Percentiles rank a stretch among this genome's conserved stretches.
phyloP scores from a whole-genome alignment of 2,888 invertebrate genomes.

The Macropis europaea region DNA sequence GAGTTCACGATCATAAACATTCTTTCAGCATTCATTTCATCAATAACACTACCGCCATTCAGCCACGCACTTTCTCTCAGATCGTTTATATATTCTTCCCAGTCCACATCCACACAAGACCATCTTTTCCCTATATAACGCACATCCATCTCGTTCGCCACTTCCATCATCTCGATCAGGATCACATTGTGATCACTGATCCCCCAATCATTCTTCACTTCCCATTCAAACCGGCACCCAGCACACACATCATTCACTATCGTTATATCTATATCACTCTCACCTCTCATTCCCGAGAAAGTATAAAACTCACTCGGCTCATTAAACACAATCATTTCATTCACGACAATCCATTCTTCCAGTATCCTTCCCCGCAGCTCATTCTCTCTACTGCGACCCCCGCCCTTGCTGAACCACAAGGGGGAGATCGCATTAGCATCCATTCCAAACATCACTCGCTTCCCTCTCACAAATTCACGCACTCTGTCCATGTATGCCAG shows the following conservation, averaged over 20 bases:
- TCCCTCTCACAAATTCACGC: not conserved
- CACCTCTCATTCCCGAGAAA: not conserved
- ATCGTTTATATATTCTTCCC: too few species aligned
- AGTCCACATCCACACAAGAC: too few species aligned
- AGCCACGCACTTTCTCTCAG: too few species aligned
- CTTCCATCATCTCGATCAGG: not conserved
- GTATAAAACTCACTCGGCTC: slow-evolving; percentile 38
- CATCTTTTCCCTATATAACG: too few species aligned
- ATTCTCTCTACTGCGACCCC: not conserved
- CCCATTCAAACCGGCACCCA: slow-evolving; percentile 7
- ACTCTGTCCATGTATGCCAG: too few species aligned
- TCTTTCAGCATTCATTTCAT: not conserved
- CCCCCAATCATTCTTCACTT: not conserved
- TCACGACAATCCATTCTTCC: slow-evolving; percentile 12
- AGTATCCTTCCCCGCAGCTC: not conserved
- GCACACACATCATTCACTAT: not conserved
- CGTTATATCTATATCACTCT: not conserved
- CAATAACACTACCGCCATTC: too few species aligned
- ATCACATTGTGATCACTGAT: not conserved
- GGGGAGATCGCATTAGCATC: slow-evolving; percentile 56
- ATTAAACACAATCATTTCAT: slow-evolving; percentile 42
- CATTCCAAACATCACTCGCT: slow-evolving; percentile 39
- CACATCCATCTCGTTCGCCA: not conserved
- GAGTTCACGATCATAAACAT: slow-evolving; percentile 3
- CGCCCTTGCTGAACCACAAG: slow-evolving; percentile 47